Conservation (phyloP, 1,140 invertebrate genomes). For the Trachymyrmex cornetzi region DNA sequence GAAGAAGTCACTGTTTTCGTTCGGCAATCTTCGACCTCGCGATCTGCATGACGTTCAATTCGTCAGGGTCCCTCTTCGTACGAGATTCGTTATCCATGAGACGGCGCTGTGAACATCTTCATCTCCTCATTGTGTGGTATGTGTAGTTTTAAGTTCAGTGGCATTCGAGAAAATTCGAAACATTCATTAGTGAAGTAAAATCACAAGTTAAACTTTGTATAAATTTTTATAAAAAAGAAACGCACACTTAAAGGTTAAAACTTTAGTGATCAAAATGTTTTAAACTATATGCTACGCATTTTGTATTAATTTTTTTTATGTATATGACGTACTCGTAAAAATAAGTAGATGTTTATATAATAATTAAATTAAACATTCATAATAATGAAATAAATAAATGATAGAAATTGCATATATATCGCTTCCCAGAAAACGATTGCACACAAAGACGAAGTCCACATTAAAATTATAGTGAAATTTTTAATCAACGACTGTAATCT, state of each 20-base stretch:
- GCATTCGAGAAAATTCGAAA: neutral
- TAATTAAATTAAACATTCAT: neutral
- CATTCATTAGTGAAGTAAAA: neutral
- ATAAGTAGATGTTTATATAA: neutral
- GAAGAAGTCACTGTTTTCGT: slow-evolving; percentile 48
- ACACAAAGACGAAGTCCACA: neutral
- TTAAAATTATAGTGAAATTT: neutral
- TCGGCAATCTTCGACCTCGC: slow-evolving; percentile 67
- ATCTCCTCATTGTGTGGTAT: neutral
- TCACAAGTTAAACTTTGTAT: neutral
- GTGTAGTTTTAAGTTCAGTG: neutral
- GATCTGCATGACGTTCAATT: slow-evolving; percentile 43
- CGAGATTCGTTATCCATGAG: slow-evolving; percentile 7
- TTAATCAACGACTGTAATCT: neutral
- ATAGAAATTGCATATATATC: neutral
- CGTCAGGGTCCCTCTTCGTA: slow-evolving; percentile 7
- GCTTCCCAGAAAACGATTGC: neutral
- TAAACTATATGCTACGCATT: neutral
- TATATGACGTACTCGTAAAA: neutral
- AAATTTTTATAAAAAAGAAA: neutral
- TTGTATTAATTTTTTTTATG: neutral
- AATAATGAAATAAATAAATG: neutral
- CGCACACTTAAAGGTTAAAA: neutral
- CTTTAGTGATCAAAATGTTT: neutral
- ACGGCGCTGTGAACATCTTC: neutral